Evolutionary conservation across 2,113 vertebrate genomes (phyloP), one percentile per base, ranked within the genome.

Genomic region (Thryonomys swinderianus): DNA sequence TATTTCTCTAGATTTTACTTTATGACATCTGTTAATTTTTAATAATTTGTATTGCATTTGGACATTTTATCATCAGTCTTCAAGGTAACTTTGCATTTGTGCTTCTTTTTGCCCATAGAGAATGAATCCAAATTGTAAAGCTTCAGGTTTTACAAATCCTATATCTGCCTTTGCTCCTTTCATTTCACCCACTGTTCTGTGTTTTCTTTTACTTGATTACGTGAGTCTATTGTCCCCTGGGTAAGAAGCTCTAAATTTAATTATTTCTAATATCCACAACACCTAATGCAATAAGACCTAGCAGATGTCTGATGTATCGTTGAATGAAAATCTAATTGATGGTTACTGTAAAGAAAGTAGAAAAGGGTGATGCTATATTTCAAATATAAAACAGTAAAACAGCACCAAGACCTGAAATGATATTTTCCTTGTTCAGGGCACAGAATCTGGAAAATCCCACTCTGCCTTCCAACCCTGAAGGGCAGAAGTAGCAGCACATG

Each of bases 291-390:
- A 88, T 94, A 79, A 93, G 61, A 85, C 67, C 66, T 66, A 82
- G 45, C 45, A 61, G 79, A 93, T 32, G 18, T 94, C 88, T 67
- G 85, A 86, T 93, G 79, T 30, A 32, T 66, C 85, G 61, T 89
- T 85, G 66, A 78, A 27, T 82, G 73, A 85, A 94, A 80, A 71
- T 85, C 83, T 88, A 83, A 85, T n/a, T 78, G 92, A 88, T 67
- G 53, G 8, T 23, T 64, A 53, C 73, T 88, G 79, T 42, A 85
- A 94, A 94, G 66, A 81, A 82, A 78, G 30, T 59, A 23, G 71
- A 57, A 32, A 37, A 71, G 11, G 37, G 27, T 16, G 27, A 74
- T 37, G 3, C 10, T 88, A 11, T 67, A 11, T 12, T 66, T 48
- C 78, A 34, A 18, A 80, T 37, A 71, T 40, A 25, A 25, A 90